These are phyloP conservation scores for Shinisaurus crocodilurus DNA, from an alignment of 2,113 vertebrate genomes.

Conservation along the genomic window DNA sequence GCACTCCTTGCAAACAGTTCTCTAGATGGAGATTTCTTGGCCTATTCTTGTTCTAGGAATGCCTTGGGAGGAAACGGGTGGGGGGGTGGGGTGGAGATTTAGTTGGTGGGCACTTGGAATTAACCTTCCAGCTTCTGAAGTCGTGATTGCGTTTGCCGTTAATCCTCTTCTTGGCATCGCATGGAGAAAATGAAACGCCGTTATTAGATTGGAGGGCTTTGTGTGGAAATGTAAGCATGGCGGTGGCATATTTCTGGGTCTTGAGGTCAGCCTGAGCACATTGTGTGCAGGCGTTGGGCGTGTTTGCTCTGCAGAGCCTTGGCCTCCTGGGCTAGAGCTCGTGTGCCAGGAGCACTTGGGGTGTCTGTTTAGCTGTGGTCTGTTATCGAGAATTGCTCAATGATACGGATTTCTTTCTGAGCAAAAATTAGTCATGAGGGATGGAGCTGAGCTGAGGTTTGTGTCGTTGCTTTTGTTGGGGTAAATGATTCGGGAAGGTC, in stretches of 20 bases:
- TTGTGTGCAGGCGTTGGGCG: neutral
- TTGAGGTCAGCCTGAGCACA: neutral
- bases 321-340: neutral
- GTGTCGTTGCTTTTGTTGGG: accelerated
- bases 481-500: accelerated
- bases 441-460: neutral
- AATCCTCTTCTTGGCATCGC: neutral
- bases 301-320: neutral
- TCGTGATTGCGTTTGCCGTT: neutral
- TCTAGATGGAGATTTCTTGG: neutral
- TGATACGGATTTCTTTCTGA: neutral
- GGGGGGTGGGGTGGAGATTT: neutral
- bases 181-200: accelerated
- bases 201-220: neutral
- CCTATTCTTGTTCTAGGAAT: slow-evolving; percentile 18
- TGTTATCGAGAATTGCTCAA: neutral
- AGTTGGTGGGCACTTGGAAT: neutral
- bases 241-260: neutral
- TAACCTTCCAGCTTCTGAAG: slow-evolving; percentile 47
- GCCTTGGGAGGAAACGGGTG: neutral
- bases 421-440: neutral
- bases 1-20: neutral
- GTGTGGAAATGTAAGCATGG: accelerated
- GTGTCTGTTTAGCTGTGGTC: neutral
- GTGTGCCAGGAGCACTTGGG: neutral